These are phyloP conservation scores for Apodemia zela DNA, from an alignment of 2,888 invertebrate species.

Conservation along the genomic window DNA sequence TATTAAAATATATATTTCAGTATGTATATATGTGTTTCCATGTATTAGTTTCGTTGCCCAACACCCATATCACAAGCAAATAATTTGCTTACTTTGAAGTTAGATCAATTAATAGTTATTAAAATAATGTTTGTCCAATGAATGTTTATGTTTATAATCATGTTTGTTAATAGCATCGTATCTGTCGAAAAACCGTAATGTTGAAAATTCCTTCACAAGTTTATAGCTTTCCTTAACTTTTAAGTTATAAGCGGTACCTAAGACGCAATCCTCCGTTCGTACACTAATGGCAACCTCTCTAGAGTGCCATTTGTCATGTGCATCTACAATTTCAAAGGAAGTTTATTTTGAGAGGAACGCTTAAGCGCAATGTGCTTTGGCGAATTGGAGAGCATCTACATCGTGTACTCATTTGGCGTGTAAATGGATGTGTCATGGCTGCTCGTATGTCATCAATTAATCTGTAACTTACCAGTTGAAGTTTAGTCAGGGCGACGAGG, in stretches of 20 bases:
- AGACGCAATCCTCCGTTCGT: neutral
- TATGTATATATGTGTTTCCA: no score
- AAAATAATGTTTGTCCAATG: no score
- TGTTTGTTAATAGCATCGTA: no score
- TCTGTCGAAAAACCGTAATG: neutral
- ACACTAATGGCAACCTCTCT: slow-evolving; percentile 28
- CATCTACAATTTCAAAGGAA: slow-evolving; percentile 46
- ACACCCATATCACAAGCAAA: no score
- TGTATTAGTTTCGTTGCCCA: no score
- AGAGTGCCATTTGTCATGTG: slow-evolving; percentile 43
- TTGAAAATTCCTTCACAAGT: neutral
- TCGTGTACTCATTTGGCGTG: slow-evolving; percentile 16
- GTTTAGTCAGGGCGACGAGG: neutral
- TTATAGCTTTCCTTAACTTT: neutral
- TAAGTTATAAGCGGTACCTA: neutral
- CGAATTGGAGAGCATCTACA: slow-evolving; percentile 16
- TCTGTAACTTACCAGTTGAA: slow-evolving; percentile 6
- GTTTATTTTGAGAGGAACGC: slow-evolving; percentile 38
- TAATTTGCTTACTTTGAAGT: no score
- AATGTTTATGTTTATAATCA: no score
- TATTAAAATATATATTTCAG: no score
- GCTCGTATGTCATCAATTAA: slow-evolving; percentile 9
- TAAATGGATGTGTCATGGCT: slow-evolving; percentile 2
- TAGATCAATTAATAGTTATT: no score
- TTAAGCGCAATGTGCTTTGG: slow-evolving; percentile 21